phyloP scores from a whole-genome alignment of 2,797 vertebrate species.

The Neosilurus mollespiculum region DNA sequence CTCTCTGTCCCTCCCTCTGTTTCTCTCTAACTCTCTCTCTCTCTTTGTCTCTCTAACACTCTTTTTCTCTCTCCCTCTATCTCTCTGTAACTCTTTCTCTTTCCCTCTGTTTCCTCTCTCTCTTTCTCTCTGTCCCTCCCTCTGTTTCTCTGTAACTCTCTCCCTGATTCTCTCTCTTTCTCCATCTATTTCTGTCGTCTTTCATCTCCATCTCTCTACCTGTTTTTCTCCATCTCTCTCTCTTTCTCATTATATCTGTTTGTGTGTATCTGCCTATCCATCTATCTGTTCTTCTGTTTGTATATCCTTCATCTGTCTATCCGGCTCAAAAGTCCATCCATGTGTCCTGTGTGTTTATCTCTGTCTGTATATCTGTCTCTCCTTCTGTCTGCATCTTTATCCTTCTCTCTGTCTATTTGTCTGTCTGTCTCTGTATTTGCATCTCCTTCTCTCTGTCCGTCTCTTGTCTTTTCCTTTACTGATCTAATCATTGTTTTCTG shows the following conservation, averaged over 20 bases:
- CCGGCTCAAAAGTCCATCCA: not conserved
- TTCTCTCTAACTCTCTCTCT: not conserved
- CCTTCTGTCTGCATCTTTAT: not conserved
- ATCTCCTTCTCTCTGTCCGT: not conserved
- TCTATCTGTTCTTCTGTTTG: not conserved
- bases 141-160: no score
- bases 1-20: not conserved
- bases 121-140: not conserved
- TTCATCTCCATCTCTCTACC: not conserved
- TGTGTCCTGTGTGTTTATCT: slow-evolving; percentile 15
- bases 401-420: not conserved
- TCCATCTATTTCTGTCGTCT: not conserved
- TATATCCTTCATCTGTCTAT: not conserved
- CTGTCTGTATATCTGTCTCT: not conserved
- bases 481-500: not conserved
- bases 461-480: no score
- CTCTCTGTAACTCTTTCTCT: no score
- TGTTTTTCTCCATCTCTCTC: not conserved
- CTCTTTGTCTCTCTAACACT: not conserved
- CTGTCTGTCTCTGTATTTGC: not conserved
- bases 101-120: no score
- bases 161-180: no score
- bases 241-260: slow-evolving; percentile 29
- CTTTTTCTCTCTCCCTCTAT: not conserved
- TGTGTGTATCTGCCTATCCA: not conserved